These are phyloP conservation scores for Rugalucina vietnamica DNA, from an alignment of 2,888 invertebrate genomes.

Conservation along the genomic window DNA sequence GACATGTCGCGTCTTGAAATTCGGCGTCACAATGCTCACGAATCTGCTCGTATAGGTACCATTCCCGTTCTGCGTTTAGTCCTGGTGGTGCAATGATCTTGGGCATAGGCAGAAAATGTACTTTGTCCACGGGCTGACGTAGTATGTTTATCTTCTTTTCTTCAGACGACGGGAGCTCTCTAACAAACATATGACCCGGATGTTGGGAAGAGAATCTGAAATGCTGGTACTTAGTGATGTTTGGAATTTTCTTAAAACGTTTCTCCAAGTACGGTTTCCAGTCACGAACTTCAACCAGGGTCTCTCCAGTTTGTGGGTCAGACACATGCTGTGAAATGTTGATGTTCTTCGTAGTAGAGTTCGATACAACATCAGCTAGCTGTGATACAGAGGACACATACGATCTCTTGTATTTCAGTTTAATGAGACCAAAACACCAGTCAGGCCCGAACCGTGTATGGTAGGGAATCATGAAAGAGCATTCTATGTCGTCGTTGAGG, in stretches of 20 bases:
- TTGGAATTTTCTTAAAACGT: too few relatives aligned
- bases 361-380: neutral
- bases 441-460: neutral
- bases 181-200: too few relatives aligned
- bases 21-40: neutral
- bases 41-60: neutral
- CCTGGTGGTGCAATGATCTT: neutral
- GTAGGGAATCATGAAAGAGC: neutral
- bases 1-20: neutral
- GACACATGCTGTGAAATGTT: neutral
- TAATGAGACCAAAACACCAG: neutral
- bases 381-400: neutral
- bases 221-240: too few relatives aligned
- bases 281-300: too few relatives aligned
- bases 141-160: neutral
- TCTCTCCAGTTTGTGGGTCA: neutral
- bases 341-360: neutral
- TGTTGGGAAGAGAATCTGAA: too few relatives aligned
- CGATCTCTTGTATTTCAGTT: neutral
- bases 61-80: neutral
- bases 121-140: neutral
- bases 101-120: neutral
- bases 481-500: neutral
- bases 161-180: too few relatives aligned
- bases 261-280: too few relatives aligned